These are phyloP conservation scores for Cynoglossus semilaevis DNA, from an alignment of 2,113 vertebrate species.

Conservation along the genomic window DNA sequence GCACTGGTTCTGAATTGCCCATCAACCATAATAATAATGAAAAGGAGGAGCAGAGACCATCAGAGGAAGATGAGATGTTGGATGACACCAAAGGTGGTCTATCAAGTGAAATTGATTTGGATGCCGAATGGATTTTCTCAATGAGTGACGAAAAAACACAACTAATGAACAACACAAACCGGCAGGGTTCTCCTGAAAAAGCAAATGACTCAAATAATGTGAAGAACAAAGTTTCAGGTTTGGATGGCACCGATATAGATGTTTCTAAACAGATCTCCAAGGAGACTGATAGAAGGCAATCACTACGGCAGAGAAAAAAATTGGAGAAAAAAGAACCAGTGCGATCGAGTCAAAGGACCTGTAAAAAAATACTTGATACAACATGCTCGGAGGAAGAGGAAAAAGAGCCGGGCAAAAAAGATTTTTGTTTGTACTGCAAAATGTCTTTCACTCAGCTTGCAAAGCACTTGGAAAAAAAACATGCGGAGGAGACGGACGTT, in stretches of 20 bases:
- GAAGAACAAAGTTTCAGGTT: constrained; percentile 11
- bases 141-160: background rate
- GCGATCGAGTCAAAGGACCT: constrained; percentile 44
- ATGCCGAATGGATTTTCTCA: constrained; percentile 6
- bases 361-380: constrained; percentile 43
- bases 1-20: constrained; percentile 4
- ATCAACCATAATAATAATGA: constrained; percentile 9
- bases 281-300: background rate
- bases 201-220: constrained; percentile 20
- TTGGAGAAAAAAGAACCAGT: constrained; percentile 31
- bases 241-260: constrained; percentile 11
- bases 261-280: background rate
- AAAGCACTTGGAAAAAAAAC: constrained; percentile 66
- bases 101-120: constrained; percentile 28
- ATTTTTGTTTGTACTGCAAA: constrained; percentile 70
- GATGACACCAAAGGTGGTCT: constrained; percentile 15
- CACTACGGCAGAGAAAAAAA: constrained; percentile 6
- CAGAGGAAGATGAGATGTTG: constrained; percentile 15
- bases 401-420: constrained; percentile 51
- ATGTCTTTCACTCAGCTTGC: constrained; percentile 55
- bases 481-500: constrained; percentile 61
- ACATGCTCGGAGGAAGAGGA: constrained; percentile 11
- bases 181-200: constrained; percentile 11
- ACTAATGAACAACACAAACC: background rate
- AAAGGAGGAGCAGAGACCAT: constrained; percentile 17